Evolutionary conservation across 1,140 invertebrate species (phyloP).

Genomic region (Leucophenga varia): DNA sequence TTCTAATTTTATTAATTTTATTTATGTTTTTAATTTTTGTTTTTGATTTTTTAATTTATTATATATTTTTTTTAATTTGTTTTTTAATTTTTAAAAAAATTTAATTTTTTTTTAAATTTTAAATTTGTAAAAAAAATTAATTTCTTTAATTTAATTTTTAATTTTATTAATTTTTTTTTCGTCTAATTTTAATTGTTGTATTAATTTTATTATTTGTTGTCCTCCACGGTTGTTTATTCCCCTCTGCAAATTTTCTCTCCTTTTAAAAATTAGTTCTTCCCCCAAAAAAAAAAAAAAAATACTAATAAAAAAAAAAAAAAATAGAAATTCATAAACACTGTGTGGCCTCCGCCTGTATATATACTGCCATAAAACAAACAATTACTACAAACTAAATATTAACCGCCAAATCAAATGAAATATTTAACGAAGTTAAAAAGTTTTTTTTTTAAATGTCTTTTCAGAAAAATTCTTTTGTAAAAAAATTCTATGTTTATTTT

Average conservation of each 20-base stretch:
- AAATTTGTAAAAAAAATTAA: too few relatives aligned
- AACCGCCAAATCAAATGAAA: constrained; percentile 39
- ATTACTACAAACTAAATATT: constrained; percentile 24
- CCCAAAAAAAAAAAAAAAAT: too few relatives aligned
- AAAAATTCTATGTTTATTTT: constrained; percentile 22
- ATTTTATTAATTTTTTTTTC: constrained; percentile 18
- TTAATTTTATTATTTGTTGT: constrained; percentile 19
- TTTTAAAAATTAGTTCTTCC: constrained; percentile 16
- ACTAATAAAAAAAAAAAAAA: constrained; percentile 38
- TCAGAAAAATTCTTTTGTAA: too few relatives aligned
- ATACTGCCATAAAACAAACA: constrained; percentile 30
- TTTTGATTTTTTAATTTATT: too few relatives aligned
- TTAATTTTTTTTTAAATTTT: too few relatives aligned
- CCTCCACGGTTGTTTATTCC: constrained; percentile 22
- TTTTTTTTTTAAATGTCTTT: too few relatives aligned
- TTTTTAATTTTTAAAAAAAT: too few relatives aligned
- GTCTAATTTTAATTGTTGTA: constrained; percentile 2
- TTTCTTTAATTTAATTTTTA: too few relatives aligned
- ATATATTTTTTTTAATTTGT: too few relatives aligned
- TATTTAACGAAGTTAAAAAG: constrained; percentile 42
- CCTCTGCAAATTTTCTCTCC: constrained; percentile 21
- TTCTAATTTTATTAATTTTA: too few relatives aligned
- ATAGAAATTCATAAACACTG: constrained; percentile 47
- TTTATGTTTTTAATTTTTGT: too few relatives aligned
- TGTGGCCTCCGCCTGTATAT: constrained; percentile 55